Conservation (phyloP, 1,140 invertebrate species). For the Laodelphax striatellus region DNA sequence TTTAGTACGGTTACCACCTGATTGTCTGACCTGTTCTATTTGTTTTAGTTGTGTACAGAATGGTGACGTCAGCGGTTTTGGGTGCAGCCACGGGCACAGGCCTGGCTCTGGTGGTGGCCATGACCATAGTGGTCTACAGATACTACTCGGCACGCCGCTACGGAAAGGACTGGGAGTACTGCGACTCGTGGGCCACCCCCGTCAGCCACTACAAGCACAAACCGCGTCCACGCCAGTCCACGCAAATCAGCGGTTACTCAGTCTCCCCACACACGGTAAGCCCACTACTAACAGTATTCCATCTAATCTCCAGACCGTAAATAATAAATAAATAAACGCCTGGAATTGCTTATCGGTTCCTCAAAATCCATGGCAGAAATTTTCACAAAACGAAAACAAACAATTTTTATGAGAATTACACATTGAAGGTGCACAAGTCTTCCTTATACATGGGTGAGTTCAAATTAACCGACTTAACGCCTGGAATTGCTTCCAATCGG, state of each 20-base stretch:
- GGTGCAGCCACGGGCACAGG: constrained; percentile 52
- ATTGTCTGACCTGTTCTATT: too few relatives aligned
- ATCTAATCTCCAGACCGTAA: background rate
- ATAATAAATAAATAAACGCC: background rate
- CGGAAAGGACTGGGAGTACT: constrained; percentile 14
- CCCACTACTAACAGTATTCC: too few relatives aligned
- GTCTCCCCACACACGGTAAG: constrained; percentile 16
- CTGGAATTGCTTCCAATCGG: background rate
- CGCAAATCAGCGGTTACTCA: background rate
- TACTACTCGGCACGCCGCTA: constrained; percentile 39
- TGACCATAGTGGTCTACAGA: constrained; percentile 51
- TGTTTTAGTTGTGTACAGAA: constrained; percentile 16
- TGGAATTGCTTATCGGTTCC: background rate
- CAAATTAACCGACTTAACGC: background rate
- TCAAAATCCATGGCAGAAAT: too few relatives aligned
- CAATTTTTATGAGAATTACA: too few relatives aligned
- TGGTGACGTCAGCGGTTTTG: constrained; percentile 48
- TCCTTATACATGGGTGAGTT: too few relatives aligned
- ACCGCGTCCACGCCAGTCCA: background rate
- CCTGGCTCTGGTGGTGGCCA: constrained; percentile 44
- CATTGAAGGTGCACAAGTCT: too few relatives aligned
- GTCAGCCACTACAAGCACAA: constrained; percentile 4
- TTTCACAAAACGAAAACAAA: too few relatives aligned
- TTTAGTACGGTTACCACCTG: too few relatives aligned
- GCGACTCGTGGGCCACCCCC: constrained; percentile 4